These are phyloP conservation scores for Hassar affinis DNA, from an alignment of 2,113 vertebrate species.

Conservation along the genomic window DNA sequence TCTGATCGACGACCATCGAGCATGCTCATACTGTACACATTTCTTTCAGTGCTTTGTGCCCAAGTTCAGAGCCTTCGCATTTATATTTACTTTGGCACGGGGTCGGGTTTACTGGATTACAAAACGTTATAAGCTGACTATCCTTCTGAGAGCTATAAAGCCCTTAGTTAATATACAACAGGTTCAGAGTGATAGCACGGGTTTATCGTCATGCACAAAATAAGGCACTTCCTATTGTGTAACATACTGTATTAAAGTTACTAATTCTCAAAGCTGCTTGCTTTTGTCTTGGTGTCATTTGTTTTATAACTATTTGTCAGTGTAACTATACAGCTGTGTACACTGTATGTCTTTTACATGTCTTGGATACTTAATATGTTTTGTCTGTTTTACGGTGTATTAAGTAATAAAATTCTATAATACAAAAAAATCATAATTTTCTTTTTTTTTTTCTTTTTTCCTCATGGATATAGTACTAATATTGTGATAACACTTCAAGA, in stretches of 20 bases:
- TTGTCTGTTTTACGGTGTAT: background rate
- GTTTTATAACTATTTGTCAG: background rate
- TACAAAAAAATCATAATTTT: conserved; percentile 44
- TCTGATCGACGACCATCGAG: too few species aligned
- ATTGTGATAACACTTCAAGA: conserved; percentile 71
- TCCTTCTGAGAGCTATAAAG: background rate
- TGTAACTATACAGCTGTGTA: background rate
- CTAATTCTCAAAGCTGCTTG: background rate
- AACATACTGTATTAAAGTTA: background rate
- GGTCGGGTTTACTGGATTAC: background rate
- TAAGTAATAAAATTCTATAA: background rate
- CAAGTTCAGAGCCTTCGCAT: background rate
- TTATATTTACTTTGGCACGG: background rate
- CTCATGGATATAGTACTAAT: conserved; percentile 80
- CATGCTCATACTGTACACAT: background rate
- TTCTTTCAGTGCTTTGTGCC: background rate
- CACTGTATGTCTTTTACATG: background rate
- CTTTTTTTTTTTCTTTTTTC: conserved; percentile 48
- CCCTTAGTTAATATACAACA: conserved; percentile 4
- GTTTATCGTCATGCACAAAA: background rate
- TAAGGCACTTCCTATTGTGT: background rate
- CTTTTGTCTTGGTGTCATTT: conserved; percentile 9
- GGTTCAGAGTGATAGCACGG: background rate
- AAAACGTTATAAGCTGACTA: background rate
- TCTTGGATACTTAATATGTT: background rate